Base-by-base conservation (phyloP, 2,888 invertebrate species). In the Pardosa pseudoannulata region DNA sequence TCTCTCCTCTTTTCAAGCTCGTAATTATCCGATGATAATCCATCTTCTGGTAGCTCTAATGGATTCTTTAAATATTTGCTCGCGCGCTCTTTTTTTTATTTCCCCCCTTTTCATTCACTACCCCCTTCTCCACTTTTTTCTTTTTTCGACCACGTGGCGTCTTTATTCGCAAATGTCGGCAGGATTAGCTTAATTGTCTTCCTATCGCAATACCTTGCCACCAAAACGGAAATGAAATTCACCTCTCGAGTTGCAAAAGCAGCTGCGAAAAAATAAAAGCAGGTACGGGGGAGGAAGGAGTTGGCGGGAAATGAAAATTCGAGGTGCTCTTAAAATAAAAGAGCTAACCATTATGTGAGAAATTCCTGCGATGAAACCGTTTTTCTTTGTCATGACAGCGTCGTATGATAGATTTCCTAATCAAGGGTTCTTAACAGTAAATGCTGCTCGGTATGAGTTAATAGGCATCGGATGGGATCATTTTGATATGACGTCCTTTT, bases 41-140 rank as follows among this genome's bases (percentile, higher is more conserved):
- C 76, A 83, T 83, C 83, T 83, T 83, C 75, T 62, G 31, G 82
- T 62, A 79, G 32, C 72, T 27, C 65, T 78, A 85, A 85, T 85
- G 83, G 83, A 85, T 85, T 85, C 83, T 85, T 85, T 85, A 85
- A 85, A 85, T 85, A 85, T 85, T 85, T 85, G 83, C 83, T 71
- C 71, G 31, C 71, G 32, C 50, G 16, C 68, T 70, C 71, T 76
- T 29, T 29, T 70, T 62, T 56, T 46, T n/a, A n/a, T n/a, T n/a
- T n/a, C n/a, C n/a, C n/a, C n/a, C n/a, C n/a, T n/a, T n/a, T n/a
- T n/a, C n/a, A n/a, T n/a, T n/a, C n/a, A n/a, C n/a, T n/a, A n/a
- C n/a, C n/a, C n/a, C n/a, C n/a, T n/a, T n/a, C n/a, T n/a, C 16
- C 16, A n/a, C n/a, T n/a, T 46, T 56, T 6, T 23, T 56, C 23